Evolutionary conservation across 2,113 vertebrate species (phyloP).

Genomic region (Gymnorhina tibicen): DNA sequence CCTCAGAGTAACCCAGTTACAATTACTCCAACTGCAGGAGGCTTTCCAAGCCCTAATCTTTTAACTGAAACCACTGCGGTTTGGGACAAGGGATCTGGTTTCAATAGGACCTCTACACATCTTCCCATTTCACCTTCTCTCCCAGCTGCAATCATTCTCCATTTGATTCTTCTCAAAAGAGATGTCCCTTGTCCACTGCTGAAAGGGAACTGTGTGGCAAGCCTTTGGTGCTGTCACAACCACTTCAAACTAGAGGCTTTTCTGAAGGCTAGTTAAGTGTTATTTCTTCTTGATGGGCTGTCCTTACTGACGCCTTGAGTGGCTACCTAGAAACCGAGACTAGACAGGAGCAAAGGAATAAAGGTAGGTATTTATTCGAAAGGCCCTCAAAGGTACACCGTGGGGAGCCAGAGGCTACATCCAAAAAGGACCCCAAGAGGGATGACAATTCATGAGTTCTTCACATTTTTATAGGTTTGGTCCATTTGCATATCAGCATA

Average conservation of each 20-base stretch:
- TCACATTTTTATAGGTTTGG: too few species aligned
- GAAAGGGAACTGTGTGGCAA: not conserved
- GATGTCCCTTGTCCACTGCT: not conserved
- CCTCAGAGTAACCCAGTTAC: not conserved
- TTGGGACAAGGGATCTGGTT: not conserved
- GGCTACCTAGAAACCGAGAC: too few species aligned
- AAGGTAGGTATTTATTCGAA: too few species aligned
- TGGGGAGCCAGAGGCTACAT: too few species aligned
- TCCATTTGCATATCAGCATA: too few species aligned
- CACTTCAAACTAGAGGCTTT: not conserved
- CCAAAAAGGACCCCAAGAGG: too few species aligned
- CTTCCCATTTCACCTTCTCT: not conserved
- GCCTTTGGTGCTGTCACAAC: not conserved
- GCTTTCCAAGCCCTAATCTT: conserved; percentile 4
- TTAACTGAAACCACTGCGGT: not conserved
- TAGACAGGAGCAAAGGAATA: too few species aligned
- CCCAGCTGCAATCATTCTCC: not conserved
- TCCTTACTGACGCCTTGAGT: not conserved
- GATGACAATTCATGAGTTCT: too few species aligned
- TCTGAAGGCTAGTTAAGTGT: not conserved
- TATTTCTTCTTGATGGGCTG: not conserved
- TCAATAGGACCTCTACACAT: not conserved
- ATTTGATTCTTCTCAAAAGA: not conserved
- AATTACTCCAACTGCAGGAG: not conserved
- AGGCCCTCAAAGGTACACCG: too few species aligned